Evolutionary conservation across 2,888 invertebrate genomes (phyloP).

Genomic region (Osmoderma eremita): DNA sequence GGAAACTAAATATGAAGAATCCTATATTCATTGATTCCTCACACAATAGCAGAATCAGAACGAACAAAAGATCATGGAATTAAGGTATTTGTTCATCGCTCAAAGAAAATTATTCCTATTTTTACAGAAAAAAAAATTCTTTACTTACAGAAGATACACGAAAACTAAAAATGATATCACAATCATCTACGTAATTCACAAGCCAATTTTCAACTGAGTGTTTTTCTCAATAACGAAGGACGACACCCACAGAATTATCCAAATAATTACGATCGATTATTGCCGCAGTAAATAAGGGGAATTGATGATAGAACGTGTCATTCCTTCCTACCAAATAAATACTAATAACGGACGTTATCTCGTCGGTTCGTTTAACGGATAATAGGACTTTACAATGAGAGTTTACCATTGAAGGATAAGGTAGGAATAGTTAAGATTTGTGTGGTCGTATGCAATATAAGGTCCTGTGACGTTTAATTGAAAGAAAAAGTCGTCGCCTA

Average conservation of each 20-base stretch:
- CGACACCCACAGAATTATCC: constrained; percentile 41
- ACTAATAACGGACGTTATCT: constrained; percentile 12
- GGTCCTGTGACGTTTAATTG: constrained; percentile 12
- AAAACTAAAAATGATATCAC: not conserved
- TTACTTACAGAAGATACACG: constrained; percentile 17
- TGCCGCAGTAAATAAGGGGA: constrained; percentile 13
- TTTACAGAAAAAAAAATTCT: not conserved
- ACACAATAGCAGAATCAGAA: no score
- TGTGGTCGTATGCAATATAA: constrained; percentile 22
- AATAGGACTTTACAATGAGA: not conserved
- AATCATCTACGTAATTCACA: constrained; percentile 24
- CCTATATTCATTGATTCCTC: no score
- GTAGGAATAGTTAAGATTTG: constrained; percentile 3
- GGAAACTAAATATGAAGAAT: no score
- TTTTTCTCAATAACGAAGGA: constrained; percentile 37
- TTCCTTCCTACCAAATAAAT: not conserved
- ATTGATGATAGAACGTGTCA: not conserved
- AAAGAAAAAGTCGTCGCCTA: constrained; percentile 13
- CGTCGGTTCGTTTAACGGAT: not conserved
- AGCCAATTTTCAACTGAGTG: constrained; percentile 27
- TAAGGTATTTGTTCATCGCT: not conserved
- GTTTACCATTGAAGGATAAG: constrained; percentile 17
- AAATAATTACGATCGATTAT: constrained; percentile 38
- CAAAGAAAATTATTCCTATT: not conserved
- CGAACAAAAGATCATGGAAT: no score